phyloP scores from a whole-genome alignment of 2,113 vertebrate genomes.

The Columba janthina region DNA sequence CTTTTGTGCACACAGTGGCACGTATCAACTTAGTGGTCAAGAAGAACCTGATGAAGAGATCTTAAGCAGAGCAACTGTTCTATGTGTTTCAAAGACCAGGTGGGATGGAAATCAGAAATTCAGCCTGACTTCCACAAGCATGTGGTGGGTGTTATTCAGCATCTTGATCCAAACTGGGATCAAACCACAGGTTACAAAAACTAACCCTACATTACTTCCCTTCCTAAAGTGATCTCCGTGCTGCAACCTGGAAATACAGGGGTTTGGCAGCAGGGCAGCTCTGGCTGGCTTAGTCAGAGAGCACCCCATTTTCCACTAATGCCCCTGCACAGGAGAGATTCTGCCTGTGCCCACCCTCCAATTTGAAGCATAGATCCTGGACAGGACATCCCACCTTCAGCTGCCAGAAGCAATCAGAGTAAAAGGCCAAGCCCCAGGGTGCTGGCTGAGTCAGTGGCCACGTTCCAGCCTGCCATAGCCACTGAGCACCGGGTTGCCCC shows the following conservation, averaged over 20 bases:
- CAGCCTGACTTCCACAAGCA: not conserved
- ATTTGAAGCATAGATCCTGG: rapidly evolving
- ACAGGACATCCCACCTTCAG: not conserved
- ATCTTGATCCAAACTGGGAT: not conserved
- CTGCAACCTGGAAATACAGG: not conserved
- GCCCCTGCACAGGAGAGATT: rapidly evolving
- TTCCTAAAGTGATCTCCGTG: not conserved
- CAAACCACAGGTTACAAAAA: not conserved
- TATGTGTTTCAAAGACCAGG: not conserved
- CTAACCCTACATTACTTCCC: not conserved
- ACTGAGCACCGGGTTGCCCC: not conserved
- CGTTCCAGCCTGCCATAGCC: not conserved
- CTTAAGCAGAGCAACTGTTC: not conserved
- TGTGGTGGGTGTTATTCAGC: not conserved
- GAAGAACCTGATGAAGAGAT: not conserved
- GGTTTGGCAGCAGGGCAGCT: not conserved
- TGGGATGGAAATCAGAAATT: not conserved
- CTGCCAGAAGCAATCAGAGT: not conserved
- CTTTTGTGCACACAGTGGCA: not conserved
- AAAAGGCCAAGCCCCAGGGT: not conserved
- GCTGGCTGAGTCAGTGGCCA: not conserved
- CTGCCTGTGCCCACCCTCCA: not conserved
- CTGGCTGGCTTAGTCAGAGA: not conserved
- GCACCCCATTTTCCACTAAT: not conserved
- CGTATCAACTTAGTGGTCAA: not conserved